Evolutionary conservation across 1,140 invertebrate species (phyloP).

Genomic region (Gryllus bimaculatus): DNA sequence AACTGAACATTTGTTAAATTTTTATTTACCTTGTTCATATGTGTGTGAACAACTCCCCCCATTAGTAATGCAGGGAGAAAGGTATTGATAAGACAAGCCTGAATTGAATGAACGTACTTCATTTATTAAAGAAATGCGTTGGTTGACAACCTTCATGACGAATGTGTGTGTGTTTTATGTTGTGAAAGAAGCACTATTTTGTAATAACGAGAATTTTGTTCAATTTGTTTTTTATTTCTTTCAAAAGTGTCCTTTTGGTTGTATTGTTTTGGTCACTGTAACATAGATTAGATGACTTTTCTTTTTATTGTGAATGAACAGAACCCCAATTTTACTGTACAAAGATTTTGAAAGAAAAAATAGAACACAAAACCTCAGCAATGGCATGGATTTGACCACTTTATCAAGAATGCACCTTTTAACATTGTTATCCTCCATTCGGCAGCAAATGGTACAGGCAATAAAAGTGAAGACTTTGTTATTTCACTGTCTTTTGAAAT

Average conservation of each 20-base stretch:
- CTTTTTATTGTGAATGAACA: slow-evolving; percentile 18
- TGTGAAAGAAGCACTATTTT: slow-evolving; percentile 20
- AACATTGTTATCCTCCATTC: slow-evolving; percentile 13
- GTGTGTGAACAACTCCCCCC: slow-evolving; percentile 10
- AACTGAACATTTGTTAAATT: slow-evolving; percentile 12
- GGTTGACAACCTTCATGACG: background rate
- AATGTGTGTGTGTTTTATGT: slow-evolving; percentile 19
- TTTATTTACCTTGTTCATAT: slow-evolving; percentile 6
- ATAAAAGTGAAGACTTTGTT: slow-evolving; percentile 12
- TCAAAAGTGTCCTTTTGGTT: slow-evolving; percentile 16
- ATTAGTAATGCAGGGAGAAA: slow-evolving; percentile 12
- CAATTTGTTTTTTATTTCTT: slow-evolving; percentile 18
- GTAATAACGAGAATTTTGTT: slow-evolving; percentile 19
- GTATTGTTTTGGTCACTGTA: slow-evolving; percentile 18
- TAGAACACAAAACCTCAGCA: slow-evolving; percentile 11
- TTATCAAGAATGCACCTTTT: slow-evolving; percentile 14
- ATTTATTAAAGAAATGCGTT: background rate
- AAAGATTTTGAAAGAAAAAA: slow-evolving; percentile 18
- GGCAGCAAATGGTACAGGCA: slow-evolving; percentile 12
- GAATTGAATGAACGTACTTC: background rate
- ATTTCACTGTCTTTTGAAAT: background rate
- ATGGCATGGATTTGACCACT: slow-evolving; percentile 17
- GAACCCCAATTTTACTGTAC: slow-evolving; percentile 22
- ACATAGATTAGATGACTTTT: slow-evolving; percentile 20
- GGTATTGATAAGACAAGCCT: background rate